Conservation (phyloP, 2,113 vertebrate genomes). For the Mystacornis crossleyi region DNA sequence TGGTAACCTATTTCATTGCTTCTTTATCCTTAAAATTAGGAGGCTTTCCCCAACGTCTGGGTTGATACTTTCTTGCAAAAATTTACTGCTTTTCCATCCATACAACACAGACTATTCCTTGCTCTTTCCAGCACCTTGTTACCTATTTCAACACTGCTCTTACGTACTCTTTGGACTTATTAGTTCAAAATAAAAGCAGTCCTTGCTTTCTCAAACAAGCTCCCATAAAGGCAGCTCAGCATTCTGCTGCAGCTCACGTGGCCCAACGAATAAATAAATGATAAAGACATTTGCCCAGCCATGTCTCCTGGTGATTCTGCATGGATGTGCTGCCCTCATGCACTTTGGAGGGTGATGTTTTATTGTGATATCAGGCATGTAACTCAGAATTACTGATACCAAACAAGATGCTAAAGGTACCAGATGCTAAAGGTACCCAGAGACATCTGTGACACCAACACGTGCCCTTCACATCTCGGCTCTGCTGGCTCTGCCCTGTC, state of each 20-base stretch:
- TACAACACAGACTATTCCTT: background rate
- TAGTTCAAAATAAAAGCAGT: background rate
- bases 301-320: background rate
- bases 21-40: background rate
- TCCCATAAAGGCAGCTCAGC: background rate
- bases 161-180: background rate
- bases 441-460: background rate
- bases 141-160: background rate
- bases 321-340: background rate
- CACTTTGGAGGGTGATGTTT: background rate
- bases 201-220: background rate
- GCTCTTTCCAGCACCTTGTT: background rate
- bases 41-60: background rate
- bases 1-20: background rate
- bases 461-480: background rate
- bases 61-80: background rate
- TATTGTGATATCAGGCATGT: background rate
- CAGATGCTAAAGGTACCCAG: background rate
- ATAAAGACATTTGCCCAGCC: background rate
- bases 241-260: background rate
- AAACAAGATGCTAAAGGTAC: background rate
- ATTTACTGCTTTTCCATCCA: background rate
- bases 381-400: background rate
- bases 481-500: background rate
- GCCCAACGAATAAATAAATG: background rate